Conservation (phyloP, 2,888 invertebrate species). For the Elmis aenea region DNA sequence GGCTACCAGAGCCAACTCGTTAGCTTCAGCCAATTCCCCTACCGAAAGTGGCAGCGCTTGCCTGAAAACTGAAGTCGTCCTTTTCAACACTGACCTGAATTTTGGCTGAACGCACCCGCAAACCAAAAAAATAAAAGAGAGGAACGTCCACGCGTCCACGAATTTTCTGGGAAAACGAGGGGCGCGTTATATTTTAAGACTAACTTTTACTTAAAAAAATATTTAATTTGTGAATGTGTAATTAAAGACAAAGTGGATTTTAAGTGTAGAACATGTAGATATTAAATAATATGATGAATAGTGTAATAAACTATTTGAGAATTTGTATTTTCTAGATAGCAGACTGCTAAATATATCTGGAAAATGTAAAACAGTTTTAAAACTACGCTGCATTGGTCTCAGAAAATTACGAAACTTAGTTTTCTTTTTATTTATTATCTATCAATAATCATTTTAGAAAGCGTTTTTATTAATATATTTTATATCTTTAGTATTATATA, state of each 20-base stretch:
- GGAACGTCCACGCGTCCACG: no score
- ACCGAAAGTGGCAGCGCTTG: constrained; percentile 63
- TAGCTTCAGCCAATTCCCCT: constrained; percentile 66
- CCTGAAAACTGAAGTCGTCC: constrained; percentile 55
- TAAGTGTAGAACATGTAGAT: neutral
- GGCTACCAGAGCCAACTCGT: constrained; percentile 65
- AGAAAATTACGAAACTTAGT: constrained; percentile 38
- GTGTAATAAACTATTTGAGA: neutral
- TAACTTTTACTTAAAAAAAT: no score
- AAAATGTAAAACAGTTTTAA: no score
- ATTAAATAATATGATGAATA: constrained; percentile 1
- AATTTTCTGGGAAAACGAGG: neutral
- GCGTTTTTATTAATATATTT: constrained; percentile 41
- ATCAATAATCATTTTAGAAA: constrained; percentile 33
- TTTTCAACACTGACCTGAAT: constrained; percentile 40
- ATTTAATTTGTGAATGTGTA: no score
- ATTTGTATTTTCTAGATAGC: constrained; percentile 1
- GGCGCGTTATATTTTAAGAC: no score
- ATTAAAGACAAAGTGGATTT: neutral
- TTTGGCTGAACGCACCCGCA: constrained; percentile 23
- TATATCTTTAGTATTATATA: constrained; percentile 37
- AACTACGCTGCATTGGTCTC: constrained; percentile 38
- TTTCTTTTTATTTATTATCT: constrained; percentile 38
- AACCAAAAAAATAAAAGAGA: no score
- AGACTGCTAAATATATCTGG: no score